Evolutionary conservation across 2,888 invertebrate genomes (phyloP), one percentile per base, ranked within the genome.

Genomic region (Tenthredo scrophulariae): DNA sequence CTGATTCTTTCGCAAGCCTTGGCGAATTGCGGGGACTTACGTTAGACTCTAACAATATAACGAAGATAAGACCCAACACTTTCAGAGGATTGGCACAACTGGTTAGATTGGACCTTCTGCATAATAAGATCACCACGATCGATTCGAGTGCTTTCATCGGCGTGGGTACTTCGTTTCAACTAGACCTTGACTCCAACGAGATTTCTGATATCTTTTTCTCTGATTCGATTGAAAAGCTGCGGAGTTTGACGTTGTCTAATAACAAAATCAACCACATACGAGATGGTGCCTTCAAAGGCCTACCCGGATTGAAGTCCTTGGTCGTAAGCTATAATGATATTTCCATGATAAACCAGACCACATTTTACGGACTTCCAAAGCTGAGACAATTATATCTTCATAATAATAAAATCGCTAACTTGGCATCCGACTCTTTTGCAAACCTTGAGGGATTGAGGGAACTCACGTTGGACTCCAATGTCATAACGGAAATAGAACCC

Each of bases 21-120:
- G 87, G 88, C 15, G 91, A 91, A 7, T 10, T 89, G 79, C 90
- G 90, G 85, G 91, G 90, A 72, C 89, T 94, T 6, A 93, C 93
- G 87, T 87, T 94, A 85, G 93, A 92, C 86, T 89, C 92, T 85
- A 94, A 94, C 89, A 91, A 89, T 80, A 88, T 94, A 86, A 90
- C 88, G 46, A 88, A 89, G 84, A 89, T 94, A 70, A 89, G 89
- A 10, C 70, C 7, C 7, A n/a, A 37, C 18, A 37, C 70, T 37
- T 70, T 70, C 37, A 33, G 62, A 10, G 26, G 26, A 62, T 62
- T 62, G 13, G 1, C 0, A 10, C 2, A 62, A 26, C 62, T 62
- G 62, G 5, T 2, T 2, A 13, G 0, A n/a, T 18, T 40, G 37
- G 1, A 26, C 26, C 62, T 70, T 37, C 0, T 0, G 0, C 4